Base-by-base conservation (phyloP, 2,797 vertebrate species). In the Eulemur rubriventer region DNA sequence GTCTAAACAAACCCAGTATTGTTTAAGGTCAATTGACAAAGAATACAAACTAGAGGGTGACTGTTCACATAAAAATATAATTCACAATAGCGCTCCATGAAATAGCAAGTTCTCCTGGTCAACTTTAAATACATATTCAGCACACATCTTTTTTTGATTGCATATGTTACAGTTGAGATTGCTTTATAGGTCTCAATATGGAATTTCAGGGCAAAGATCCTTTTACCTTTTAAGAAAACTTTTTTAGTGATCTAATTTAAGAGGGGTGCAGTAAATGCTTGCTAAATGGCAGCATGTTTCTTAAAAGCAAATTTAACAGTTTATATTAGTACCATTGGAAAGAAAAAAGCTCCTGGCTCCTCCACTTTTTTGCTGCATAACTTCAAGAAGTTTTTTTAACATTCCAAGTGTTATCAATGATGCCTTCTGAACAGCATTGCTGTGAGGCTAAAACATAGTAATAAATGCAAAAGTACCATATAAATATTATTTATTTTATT, bases 11-110 rank as follows among this genome's bases (percentile, higher is more conserved):
- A 89, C 20, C 11, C 24, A 75, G 4, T 72, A 59, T 86, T 78
- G 38, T 75, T 96, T 52, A 96, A 86, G 50, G 26, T 94, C 55
- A 94, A 11, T 4, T 86, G 83, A 78, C 38, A 61, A 84, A 91
- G 41, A 63, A 84, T 95, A 89, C n/a, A 73, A 97, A 82, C 28
- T 17, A 48, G 18, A 75, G 20, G 2, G 6, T 88, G 46, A 85
- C 26, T 84, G 69, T 61, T 50, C 63, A 79, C 13, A 38, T 73
- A 35, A 43, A 57, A 81, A 33, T 63, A 48, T 30, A 86, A 69
- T 69, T 52, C 12, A 61, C n/a, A n/a, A 4, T 12, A 85, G 38
- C 24, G 35, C 30, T 73, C 22, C 75, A 83, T 12, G 46, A 94
- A 95, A 92, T 30, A 73, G 65, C 55, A 88, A 69, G 33, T 28